phyloP scores from a whole-genome alignment of 2,797 vertebrate genomes.

The Microtus agrestis region DNA sequence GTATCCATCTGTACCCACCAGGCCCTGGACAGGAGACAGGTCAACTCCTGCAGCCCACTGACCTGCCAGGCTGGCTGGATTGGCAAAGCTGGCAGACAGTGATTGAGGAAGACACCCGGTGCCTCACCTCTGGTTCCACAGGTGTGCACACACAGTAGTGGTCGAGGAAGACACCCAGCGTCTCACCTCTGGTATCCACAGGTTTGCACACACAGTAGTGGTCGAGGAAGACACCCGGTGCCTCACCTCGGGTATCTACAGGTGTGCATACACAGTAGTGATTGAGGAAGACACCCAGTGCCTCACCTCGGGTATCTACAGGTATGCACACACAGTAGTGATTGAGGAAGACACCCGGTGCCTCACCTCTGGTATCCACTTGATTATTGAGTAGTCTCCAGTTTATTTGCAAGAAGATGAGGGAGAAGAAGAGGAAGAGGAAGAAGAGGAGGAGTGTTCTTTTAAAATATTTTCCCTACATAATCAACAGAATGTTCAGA shows the following conservation, averaged over 20 bases:
- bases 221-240: too few relatives aligned
- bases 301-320: background rate
- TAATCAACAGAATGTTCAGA: background rate
- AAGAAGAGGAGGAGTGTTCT: background rate
- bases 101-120: background rate
- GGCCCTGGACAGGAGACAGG: background rate
- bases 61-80: background rate
- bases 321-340: too few relatives aligned
- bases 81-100: background rate
- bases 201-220: too few relatives aligned
- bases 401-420: background rate
- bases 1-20: background rate
- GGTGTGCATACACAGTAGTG: too few relatives aligned
- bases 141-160: too few relatives aligned
- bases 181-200: background rate
- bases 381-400: background rate
- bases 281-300: too few relatives aligned
- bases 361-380: background rate
- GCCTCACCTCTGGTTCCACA: background rate
- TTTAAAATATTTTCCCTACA: conserved; percentile 6
- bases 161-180: background rate
- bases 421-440: background rate
- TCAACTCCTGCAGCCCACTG: too few relatives aligned
- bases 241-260: too few relatives aligned
- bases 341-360: too few relatives aligned